Conservation (phyloP, 35 echinoderm and acorn worm genomes). For the Holothuria glaberrima region DNA sequence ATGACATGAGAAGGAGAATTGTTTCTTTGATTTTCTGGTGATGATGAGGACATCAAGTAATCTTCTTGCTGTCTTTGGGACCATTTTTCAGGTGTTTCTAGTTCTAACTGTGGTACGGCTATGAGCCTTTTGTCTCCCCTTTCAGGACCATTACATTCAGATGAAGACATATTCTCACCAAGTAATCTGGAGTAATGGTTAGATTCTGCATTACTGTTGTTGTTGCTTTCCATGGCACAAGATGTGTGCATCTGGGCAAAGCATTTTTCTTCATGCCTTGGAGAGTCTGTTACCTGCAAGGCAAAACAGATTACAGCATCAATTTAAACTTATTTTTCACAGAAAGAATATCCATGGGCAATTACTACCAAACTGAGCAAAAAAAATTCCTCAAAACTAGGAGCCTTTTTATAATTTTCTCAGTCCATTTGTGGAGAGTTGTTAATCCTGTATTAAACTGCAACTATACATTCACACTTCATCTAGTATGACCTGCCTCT, state of each 20-base stretch:
- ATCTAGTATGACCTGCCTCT: too few relatives aligned
- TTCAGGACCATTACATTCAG: constrained; percentile 36
- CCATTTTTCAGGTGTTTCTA: constrained; percentile 15
- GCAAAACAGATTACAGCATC: background rate
- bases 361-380: too few relatives aligned
- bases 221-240: constrained; percentile 62
- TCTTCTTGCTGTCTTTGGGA: background rate
- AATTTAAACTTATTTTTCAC: too few relatives aligned
- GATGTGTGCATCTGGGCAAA: background rate
- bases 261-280: constrained; percentile 30
- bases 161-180: constrained; percentile 24
- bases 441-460: too few relatives aligned
- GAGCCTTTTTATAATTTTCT: too few relatives aligned
- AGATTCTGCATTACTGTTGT: constrained; percentile 53
- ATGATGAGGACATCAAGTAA: background rate
- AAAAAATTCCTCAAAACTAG: too few relatives aligned
- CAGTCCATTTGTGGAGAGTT: too few relatives aligned
- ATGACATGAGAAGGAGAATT: constrained; percentile 4
- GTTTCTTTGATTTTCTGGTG: background rate
- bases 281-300: background rate
- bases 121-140: background rate
- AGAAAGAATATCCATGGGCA: too few relatives aligned
- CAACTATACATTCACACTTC: too few relatives aligned
- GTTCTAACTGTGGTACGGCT: constrained; percentile 13
- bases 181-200: constrained; percentile 52